Conservation (phyloP, 2,113 vertebrate genomes). For the Telmatochromis sp. region DNA sequence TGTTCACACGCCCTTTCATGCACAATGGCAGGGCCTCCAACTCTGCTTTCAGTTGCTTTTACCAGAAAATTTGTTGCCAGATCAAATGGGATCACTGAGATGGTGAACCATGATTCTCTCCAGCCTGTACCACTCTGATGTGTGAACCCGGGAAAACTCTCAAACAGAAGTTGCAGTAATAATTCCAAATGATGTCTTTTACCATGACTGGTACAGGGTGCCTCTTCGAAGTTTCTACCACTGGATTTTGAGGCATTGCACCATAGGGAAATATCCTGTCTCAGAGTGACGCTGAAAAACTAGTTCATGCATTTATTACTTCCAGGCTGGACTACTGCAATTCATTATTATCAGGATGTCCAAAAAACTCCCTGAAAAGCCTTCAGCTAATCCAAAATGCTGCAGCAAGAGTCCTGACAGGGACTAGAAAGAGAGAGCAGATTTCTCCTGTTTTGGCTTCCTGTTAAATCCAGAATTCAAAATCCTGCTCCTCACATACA, state of each 20-base stretch:
- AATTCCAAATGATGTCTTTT: not conserved
- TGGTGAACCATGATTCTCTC: not conserved
- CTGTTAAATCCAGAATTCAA: too few species aligned
- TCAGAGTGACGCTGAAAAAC: too few species aligned
- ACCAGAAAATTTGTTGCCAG: not conserved
- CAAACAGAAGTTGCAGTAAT: not conserved
- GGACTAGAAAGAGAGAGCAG: too few species aligned
- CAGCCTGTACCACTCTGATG: not conserved
- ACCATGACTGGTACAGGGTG: not conserved
- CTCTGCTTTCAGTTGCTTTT: not conserved
- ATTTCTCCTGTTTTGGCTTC: too few species aligned
- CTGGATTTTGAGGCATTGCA: not conserved
- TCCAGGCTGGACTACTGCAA: fast-evolving
- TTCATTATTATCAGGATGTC: too few species aligned
- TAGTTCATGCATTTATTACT: too few species aligned
- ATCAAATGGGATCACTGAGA: not conserved
- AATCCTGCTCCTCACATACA: too few species aligned
- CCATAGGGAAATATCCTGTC: not conserved
- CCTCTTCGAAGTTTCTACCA: not conserved
- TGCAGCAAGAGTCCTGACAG: too few species aligned
- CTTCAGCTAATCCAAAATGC: too few species aligned
- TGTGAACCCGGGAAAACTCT: not conserved
- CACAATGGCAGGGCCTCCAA: not conserved
- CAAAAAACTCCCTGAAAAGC: fast-evolving
- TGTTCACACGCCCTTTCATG: not conserved